Conservation (phyloP, 2,113 vertebrate genomes). For the Choloepus hoffmanni region DNA sequence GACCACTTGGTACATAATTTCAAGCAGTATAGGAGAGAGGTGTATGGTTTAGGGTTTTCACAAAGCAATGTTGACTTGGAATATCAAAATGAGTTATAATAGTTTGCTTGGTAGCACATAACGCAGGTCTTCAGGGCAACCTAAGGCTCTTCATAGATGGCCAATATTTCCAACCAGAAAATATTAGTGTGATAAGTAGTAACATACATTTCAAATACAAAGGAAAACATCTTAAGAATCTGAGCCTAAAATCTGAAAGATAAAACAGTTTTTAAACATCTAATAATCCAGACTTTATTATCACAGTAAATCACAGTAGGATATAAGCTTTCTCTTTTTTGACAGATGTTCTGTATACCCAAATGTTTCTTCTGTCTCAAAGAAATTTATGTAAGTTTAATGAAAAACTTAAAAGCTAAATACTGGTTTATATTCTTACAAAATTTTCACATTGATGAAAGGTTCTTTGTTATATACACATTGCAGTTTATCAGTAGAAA, state of each 20-base stretch:
- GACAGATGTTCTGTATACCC: neutral
- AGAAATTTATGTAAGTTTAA: constrained; percentile 23
- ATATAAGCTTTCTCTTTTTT: constrained; percentile 33
- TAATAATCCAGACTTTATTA: constrained; percentile 55
- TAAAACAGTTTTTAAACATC: neutral
- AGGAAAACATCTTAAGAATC: constrained; percentile 53
- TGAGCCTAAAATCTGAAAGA: constrained; percentile 29
- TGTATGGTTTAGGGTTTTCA: neutral
- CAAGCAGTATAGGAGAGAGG: neutral
- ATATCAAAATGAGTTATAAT: constrained; percentile 3
- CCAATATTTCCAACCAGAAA: neutral
- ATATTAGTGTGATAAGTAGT: neutral
- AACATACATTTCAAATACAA: neutral
- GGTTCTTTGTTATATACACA: neutral
- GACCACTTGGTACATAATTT: neutral
- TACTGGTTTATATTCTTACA: neutral
- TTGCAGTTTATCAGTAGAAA: neutral
- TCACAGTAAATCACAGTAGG: constrained; percentile 51
- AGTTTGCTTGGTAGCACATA: neutral
- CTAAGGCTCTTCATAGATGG: neutral
- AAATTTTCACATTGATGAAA: neutral
- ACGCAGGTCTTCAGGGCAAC: neutral
- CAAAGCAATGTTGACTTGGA: neutral
- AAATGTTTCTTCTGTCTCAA: constrained; percentile 1
- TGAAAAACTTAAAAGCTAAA: neutral